Evolutionary conservation across 2,797 vertebrate species (phyloP), one percentile per base, ranked within the genome.

Genomic region (Myotis planiceps): DNA sequence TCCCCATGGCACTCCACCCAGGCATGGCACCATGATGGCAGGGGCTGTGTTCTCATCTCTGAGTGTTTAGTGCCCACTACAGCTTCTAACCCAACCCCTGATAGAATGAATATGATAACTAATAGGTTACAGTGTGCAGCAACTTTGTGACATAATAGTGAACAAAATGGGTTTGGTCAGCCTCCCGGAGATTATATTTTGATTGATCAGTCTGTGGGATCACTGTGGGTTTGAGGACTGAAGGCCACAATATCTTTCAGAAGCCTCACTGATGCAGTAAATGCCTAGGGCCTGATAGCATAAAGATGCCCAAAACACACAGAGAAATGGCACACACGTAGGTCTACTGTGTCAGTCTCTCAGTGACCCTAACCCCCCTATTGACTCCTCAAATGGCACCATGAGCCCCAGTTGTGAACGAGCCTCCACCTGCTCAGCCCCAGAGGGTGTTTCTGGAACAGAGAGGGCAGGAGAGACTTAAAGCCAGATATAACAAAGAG

Each of bases 21-120:
- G 29, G 25, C 16, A 1, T 0, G 10, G 39, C 0, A 0, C 12
- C 15, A 19, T 9, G 47, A 39, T 9, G n/a, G n/a, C 6, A 66
- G 51, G 34, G 23, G 3, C 32, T 49, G 53, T 27, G 19, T 5
- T 66, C 47, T 29, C 16, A 60, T 37, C 15, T 9, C 6, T 69
- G 21, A 32, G 76, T 21, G 21, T 47, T 85, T 9, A 4, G n/a
- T n/a, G 14, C 12, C 49, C 4, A 0, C 21, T 80, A n/a, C 12
- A 15, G 10, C 12, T 5, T 29, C 42, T 21, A 89, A 66, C 4
- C 27, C 34, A 45, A 0, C 1, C 69, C 29, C 23, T 4, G 16
- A 12, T n/a, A 16, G 69, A 65, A 51, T 4, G 16, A 58, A 25
- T 3, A 2, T 13, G 10, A 12, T 34, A 27, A 39, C 42, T 45